These are phyloP conservation scores for Amia ocellicauda DNA, from an alignment of 2,113 vertebrate species.

Conservation along the genomic window DNA sequence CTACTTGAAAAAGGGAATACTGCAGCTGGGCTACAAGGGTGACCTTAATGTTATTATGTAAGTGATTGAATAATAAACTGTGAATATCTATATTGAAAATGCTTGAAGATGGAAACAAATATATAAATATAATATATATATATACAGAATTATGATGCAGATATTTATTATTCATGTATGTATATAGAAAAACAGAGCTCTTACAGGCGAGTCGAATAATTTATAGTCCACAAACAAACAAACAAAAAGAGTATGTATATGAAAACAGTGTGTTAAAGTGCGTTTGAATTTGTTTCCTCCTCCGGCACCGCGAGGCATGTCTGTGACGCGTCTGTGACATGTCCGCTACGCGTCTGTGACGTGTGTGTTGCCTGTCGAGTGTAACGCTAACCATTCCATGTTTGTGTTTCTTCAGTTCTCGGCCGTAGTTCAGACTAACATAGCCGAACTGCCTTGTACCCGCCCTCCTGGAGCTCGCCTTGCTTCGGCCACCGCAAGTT, in stretches of 20 bases:
- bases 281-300: conserved; percentile 35
- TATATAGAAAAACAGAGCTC: conserved; percentile 44
- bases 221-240: conserved; percentile 60
- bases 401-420: conserved; percentile 42
- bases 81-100: conserved; percentile 67
- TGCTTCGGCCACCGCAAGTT: conserved; percentile 46
- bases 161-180: conserved; percentile 78
- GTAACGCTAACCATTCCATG: conserved; percentile 59
- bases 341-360: conserved; percentile 54
- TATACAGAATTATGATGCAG: conserved; percentile 49
- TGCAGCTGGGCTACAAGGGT: conserved; percentile 53
- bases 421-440: conserved; percentile 43
- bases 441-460: conserved; percentile 62
- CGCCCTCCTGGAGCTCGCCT: conserved; percentile 52
- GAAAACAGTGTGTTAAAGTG: conserved; percentile 50
- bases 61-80: conserved; percentile 71
- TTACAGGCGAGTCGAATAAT: conserved; percentile 37
- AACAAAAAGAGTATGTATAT: conserved; percentile 56
- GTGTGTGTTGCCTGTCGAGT: conserved; percentile 28
- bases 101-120: conserved; percentile 62
- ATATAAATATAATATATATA: conserved; percentile 62
- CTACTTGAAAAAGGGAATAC: conserved; percentile 45
- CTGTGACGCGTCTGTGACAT: conserved; percentile 74
- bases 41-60: conserved; percentile 47
- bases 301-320: conserved; percentile 56